Evolutionary conservation across 2,888 invertebrate species (phyloP), one percentile per base, ranked within the genome.

Genomic region (Drosophila ustulata): DNA sequence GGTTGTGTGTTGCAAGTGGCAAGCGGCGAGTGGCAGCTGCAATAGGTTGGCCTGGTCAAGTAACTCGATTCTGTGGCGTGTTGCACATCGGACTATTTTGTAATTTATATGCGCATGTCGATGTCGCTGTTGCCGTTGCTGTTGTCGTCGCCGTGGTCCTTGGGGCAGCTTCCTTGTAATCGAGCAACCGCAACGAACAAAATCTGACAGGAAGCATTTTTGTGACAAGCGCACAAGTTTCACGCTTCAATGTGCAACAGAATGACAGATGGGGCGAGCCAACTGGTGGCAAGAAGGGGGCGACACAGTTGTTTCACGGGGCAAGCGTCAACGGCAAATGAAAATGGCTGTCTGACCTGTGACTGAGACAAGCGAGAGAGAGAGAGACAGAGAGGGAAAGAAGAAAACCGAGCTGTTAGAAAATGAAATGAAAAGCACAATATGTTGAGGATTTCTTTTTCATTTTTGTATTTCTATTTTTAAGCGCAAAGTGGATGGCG

Each of bases 221-320:
- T 89, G 91, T 89, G 91, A 90, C 90, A 90, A 89, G 91, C 84
- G 89, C 82, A 75, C 86, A 90, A 91, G 90, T 91, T 90, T 89
- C 91, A 88, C 90, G 90, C 88, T 89, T 76, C 86, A 90, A 78
- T 90, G 86, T 90, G 81, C 86, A 80, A 57, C 71, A 56, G 71
- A 75, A 59, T 75, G 84, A 72, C 73, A 71, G 62, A 43, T 32
- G 46, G 52, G 41, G 9, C 11, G n/a, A 11, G 34, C 9, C 34
- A 18, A 39, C 39, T 39, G 52, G 26, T 6, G n/a, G 34, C n/a
- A 37, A 34, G 11, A 1, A n/a, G 39, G 34, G 13, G 37, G 56
- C 0, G 25, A 34, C 8, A 32, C 59, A 59, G 26, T 53, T 71
- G 49, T 65, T 71, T 58, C 66, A 59, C 46, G 65, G 49, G 59